These are phyloP conservation scores for Pristis pectinata DNA, from an alignment of 2,797 vertebrate species.

Conservation along the genomic window DNA sequence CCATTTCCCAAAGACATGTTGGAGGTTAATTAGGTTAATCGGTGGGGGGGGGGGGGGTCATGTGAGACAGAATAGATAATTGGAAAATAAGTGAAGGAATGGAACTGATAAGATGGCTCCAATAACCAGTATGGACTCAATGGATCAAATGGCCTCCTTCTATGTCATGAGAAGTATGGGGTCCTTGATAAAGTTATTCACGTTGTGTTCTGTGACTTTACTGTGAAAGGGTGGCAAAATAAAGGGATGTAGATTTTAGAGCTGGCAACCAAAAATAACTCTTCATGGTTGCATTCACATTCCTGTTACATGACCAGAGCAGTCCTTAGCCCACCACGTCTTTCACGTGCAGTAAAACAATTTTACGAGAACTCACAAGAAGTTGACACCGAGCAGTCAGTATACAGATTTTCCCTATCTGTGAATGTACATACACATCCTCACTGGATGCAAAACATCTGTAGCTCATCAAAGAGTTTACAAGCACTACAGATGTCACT, in stretches of 20 bases:
- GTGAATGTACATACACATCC: background rate
- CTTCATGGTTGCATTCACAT: background rate
- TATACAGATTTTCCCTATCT: background rate
- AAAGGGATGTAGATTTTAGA: background rate
- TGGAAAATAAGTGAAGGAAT: too few relatives aligned
- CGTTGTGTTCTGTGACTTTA: background rate
- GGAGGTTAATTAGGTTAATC: too few relatives aligned
- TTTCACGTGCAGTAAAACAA: constrained; percentile 22
- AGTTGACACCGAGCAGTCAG: constrained; percentile 23
- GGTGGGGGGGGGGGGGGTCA: too few relatives aligned
- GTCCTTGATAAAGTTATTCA: background rate
- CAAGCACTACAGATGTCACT: constrained; percentile 26
- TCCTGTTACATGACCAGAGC: background rate
- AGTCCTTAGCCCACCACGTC: background rate
- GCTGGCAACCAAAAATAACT: background rate
- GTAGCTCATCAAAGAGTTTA: constrained; percentile 30
- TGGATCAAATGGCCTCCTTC: too few relatives aligned
- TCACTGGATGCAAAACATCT: constrained; percentile 23
- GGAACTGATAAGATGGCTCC: too few relatives aligned
- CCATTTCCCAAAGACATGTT: too few relatives aligned
- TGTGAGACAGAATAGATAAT: too few relatives aligned
- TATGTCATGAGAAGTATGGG: background rate
- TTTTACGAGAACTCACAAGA: constrained; percentile 27
- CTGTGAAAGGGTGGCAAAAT: background rate
- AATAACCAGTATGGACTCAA: too few relatives aligned